Conservation (phyloP, 2,888 invertebrate species). For the Geophilus truncorum region DNA sequence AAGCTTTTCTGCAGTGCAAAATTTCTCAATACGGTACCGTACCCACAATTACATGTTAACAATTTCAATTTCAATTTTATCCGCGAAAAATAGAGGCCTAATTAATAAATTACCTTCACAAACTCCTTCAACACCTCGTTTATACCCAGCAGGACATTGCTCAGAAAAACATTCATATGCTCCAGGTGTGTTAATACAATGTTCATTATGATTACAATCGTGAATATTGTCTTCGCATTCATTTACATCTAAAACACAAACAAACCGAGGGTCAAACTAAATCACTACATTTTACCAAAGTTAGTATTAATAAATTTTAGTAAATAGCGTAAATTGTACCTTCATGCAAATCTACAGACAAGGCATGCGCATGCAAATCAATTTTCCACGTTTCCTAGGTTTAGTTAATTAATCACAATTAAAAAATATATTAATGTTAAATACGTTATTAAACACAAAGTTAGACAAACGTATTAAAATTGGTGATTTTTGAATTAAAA, state of each 20-base stretch:
- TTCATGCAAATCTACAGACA: slow-evolving; percentile 43
- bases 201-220: slow-evolving; percentile 45
- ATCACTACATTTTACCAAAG: neutral
- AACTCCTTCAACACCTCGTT: slow-evolving; percentile 18
- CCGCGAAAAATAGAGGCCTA: neutral
- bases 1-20: too few relatives aligned
- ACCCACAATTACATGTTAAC: neutral
- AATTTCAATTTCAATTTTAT: neutral
- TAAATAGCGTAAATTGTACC: slow-evolving; percentile 36
- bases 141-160: slow-evolving; percentile 40
- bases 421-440: neutral
- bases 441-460: too few relatives aligned
- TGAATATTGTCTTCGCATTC: slow-evolving; percentile 47
- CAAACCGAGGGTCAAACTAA: neutral
- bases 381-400: slow-evolving; percentile 29
- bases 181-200: slow-evolving; percentile 43
- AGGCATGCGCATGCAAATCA: slow-evolving; percentile 31
- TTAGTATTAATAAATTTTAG: slow-evolving; percentile 11
- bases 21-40: too few relatives aligned
- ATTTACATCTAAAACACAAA: slow-evolving; percentile 44
- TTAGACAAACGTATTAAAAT: neutral
- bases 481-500: neutral
- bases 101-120: slow-evolving; percentile 29
- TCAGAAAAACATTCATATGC: slow-evolving; percentile 42
- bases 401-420: neutral